phyloP scores from a whole-genome alignment of 2,113 vertebrate species.

The Carollia perspicillata region DNA sequence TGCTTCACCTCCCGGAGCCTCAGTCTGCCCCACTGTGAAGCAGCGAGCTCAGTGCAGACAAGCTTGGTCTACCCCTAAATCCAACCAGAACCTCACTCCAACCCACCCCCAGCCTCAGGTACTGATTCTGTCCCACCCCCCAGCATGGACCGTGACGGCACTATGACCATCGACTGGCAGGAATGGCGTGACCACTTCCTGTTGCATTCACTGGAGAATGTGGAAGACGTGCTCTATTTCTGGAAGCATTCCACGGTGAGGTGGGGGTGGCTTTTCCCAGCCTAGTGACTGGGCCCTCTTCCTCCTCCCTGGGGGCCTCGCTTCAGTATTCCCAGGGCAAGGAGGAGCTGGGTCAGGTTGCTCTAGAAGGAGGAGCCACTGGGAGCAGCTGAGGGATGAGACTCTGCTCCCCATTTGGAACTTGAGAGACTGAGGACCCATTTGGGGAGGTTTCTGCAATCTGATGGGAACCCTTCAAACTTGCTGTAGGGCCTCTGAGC shows the following conservation, averaged over 20 bases:
- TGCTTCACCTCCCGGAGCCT: background rate
- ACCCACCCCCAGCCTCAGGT: background rate
- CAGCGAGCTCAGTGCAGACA: no score
- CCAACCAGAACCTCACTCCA: background rate
- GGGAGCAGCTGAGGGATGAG: background rate
- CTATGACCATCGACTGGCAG: conserved; percentile 92
- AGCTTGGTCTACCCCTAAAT: background rate
- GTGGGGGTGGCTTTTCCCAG: background rate
- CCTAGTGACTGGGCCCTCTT: background rate
- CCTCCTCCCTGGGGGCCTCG: background rate
- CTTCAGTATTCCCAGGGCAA: background rate
- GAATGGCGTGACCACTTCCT: conserved; percentile 95
- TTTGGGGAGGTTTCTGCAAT: background rate
- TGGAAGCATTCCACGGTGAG: conserved; percentile 92
- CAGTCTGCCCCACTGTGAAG: background rate
- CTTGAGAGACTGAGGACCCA: no score
- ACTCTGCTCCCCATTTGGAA: background rate
- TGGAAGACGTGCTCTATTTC: conserved; percentile 89
- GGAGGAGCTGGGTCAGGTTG: background rate
- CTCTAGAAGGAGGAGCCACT: background rate
- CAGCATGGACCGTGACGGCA: conserved; percentile 91
- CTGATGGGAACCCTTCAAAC: background rate
- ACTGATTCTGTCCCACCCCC: background rate
- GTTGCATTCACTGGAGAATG: conserved; percentile 88
- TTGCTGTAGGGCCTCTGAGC: background rate